These are phyloP conservation scores for Andrena dorsata DNA, from an alignment of 2,888 invertebrate genomes.

Conservation along the genomic window DNA sequence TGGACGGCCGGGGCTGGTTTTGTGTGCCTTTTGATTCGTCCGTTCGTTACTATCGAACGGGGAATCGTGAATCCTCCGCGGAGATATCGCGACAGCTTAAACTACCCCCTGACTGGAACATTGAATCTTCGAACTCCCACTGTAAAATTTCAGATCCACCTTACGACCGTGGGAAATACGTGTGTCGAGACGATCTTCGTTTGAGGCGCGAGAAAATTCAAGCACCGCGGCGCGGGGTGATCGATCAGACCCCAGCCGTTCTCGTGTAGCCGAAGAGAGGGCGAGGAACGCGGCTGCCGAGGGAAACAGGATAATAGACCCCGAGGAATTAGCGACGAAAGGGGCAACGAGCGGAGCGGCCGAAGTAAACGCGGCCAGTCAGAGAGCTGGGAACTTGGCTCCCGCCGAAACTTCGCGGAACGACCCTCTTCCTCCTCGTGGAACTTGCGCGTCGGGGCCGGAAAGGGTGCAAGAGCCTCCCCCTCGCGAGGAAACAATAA, in stretches of 20 bases:
- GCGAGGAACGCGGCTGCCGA: not conserved
- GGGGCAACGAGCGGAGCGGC: constrained; percentile 14
- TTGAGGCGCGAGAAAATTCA: not conserved
- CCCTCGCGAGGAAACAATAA: constrained; percentile 77
- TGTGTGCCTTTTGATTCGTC: constrained; percentile 42
- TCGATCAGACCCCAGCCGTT: constrained; percentile 18
- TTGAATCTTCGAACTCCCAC: too few species aligned
- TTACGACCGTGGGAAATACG: too few species aligned
- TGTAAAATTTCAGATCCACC: too few species aligned
- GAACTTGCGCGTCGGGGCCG: constrained; percentile 47
- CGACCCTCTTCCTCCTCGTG: constrained; percentile 29
- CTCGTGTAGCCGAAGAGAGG: not conserved
- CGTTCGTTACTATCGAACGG: constrained; percentile 25
- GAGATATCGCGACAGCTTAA: too few species aligned
- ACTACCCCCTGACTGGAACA: too few species aligned
- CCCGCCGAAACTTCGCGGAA: constrained; percentile 42
- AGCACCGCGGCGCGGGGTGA: not conserved
- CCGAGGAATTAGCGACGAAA: constrained; percentile 30
- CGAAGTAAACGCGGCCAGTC: constrained; percentile 48
- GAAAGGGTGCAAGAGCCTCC: constrained; percentile 59
- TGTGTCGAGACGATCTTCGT: too few species aligned
- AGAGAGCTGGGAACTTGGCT: constrained; percentile 20
- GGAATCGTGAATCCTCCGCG: too few species aligned
- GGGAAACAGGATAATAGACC: constrained; percentile 41
- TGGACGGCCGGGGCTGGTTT: constrained; percentile 20